These are phyloP conservation scores for Agrochola lota DNA, from an alignment of 2,888 invertebrate species.

Conservation along the genomic window DNA sequence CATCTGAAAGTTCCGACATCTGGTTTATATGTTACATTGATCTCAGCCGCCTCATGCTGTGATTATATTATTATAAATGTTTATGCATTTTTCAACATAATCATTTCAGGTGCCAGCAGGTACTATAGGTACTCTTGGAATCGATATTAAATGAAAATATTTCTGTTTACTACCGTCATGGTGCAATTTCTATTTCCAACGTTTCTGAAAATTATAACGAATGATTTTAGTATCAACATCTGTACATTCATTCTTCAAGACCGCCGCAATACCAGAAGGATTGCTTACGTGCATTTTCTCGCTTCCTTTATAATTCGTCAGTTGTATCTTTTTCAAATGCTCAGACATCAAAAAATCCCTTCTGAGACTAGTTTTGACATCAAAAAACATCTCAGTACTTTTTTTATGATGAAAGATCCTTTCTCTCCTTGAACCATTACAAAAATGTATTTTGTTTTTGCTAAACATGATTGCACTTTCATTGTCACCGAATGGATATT, in stretches of 20 bases:
- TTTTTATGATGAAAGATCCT: background rate
- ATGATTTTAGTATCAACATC: background rate
- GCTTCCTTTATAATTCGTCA: background rate
- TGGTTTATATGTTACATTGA: background rate
- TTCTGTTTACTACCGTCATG: background rate
- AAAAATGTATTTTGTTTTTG: background rate
- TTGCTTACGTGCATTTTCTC: background rate
- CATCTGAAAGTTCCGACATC: background rate
- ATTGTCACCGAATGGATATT: background rate
- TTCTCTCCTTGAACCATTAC: too few relatives aligned
- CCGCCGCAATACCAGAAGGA: background rate
- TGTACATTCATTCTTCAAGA: background rate
- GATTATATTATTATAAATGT: background rate
- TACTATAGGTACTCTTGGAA: background rate
- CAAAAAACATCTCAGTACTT: background rate
- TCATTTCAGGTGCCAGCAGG: background rate
- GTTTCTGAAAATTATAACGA: background rate
- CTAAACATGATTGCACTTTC: background rate
- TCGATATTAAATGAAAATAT: background rate
- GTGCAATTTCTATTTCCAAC: background rate
- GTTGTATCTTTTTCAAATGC: background rate
- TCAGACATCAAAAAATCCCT: background rate
- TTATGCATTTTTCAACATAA: background rate
- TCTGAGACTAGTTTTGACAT: background rate
- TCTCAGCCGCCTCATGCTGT: background rate